phyloP scores from a whole-genome alignment of 2,888 invertebrate species.

The Chouioia cunea region DNA sequence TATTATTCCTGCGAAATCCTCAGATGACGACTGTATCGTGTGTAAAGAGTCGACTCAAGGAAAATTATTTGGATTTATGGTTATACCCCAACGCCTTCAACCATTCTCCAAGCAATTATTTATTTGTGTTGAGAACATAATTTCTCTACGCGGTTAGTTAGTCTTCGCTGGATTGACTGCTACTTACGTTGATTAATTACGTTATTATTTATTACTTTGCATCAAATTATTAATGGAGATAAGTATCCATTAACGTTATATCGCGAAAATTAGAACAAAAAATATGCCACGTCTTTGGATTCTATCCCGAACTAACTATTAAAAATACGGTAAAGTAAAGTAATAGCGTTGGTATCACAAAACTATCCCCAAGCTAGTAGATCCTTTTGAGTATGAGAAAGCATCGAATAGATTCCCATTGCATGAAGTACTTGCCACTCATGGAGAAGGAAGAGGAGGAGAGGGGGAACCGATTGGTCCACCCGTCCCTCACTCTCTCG shows the following conservation, averaged over 20 bases:
- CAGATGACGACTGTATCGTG: background rate
- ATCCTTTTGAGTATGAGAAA: no score
- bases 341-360: no score
- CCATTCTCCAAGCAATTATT: constrained; percentile 18
- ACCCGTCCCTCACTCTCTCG: constrained; percentile 32
- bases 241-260: no score
- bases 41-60: background rate
- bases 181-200: background rate
- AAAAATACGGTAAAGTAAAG: no score
- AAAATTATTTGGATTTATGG: constrained; percentile 23
- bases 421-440: background rate
- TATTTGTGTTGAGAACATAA: constrained; percentile 13
- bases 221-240: no score
- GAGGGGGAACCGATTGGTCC: constrained; percentile 2
- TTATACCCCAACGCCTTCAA: background rate
- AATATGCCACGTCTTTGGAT: no score
- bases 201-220: background rate
- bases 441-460: background rate
- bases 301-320: no score
- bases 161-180: background rate
- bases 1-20: constrained; percentile 26
- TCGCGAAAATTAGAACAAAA: no score
- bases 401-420: no score
- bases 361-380: no score
- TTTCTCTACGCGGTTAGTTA: background rate